phyloP scores from a whole-genome alignment of 2,113 vertebrate genomes.

The Heptranchias perlo region DNA sequence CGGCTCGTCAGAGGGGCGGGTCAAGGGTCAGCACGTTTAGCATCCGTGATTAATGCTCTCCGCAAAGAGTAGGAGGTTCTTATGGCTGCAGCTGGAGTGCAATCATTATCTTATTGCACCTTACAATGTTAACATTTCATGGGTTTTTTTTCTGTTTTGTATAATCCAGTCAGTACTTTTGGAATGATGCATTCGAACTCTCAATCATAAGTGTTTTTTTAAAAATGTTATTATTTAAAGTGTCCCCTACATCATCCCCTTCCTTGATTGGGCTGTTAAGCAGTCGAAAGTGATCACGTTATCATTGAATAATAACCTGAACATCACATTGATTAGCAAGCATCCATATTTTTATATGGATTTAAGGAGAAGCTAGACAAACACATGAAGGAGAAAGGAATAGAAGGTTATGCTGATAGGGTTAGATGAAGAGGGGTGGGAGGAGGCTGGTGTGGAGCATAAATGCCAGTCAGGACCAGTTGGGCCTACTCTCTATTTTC shows the following conservation, averaged over 20 bases:
- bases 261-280: neutral
- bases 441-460: neutral
- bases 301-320: neutral
- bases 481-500: too few relatives aligned
- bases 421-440: neutral
- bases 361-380: neutral
- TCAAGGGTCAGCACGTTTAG: constrained; percentile 53
- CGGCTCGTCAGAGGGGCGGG: constrained; percentile 64
- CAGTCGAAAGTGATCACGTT: neutral
- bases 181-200: neutral
- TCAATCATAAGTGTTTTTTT: neutral
- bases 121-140: neutral
- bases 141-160: neutral
- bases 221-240: neutral
- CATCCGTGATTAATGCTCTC: neutral
- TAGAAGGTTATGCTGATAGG: neutral
- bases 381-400: neutral
- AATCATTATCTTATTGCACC: neutral
- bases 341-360: neutral
- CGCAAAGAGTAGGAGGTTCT: neutral
- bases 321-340: neutral
- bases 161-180: neutral
- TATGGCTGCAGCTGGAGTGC: neutral
- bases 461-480: too few relatives aligned
- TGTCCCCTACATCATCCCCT: neutral